Evolutionary conservation across 2,888 invertebrate genomes (phyloP).

Genomic region (Agapostemon virescens): DNA sequence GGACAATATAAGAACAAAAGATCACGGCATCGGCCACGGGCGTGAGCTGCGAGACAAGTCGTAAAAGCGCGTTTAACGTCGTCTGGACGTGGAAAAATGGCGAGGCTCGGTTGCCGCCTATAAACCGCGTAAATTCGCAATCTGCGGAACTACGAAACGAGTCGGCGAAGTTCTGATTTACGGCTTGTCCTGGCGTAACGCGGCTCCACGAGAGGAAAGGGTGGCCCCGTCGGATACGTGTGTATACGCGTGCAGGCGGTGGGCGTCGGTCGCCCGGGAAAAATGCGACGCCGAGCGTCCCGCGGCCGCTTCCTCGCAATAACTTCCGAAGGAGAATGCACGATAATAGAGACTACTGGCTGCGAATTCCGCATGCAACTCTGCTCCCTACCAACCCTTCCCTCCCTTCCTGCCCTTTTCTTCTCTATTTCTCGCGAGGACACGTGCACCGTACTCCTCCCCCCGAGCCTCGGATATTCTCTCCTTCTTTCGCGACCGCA

Average conservation of each 20-base stretch:
- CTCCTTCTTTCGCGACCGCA: slow-evolving; percentile 22
- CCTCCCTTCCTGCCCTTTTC: slow-evolving; percentile 24
- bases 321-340: slow-evolving; percentile 74
- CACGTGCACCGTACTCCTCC: slow-evolving; percentile 21
- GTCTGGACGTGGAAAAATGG: neutral
- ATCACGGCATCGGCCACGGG: no score
- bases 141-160: slow-evolving; percentile 67
- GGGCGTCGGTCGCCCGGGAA: slow-evolving; percentile 60
- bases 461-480: slow-evolving; percentile 16
- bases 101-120: slow-evolving; percentile 15
- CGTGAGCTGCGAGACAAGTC: neutral
- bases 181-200: slow-evolving; percentile 19
- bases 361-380: slow-evolving; percentile 69
- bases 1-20: neutral
- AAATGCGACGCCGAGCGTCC: slow-evolving; percentile 65
- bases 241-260: slow-evolving; percentile 23
- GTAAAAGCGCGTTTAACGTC: neutral
- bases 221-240: neutral
- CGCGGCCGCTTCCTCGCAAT: slow-evolving; percentile 67
- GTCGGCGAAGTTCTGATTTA: slow-evolving; percentile 71
- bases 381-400: slow-evolving; percentile 52
- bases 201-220: slow-evolving; percentile 10
- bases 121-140: slow-evolving; percentile 70
- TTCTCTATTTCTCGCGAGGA: slow-evolving; percentile 37
- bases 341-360: slow-evolving; percentile 73